Evolutionary conservation across 2,797 vertebrate genomes (phyloP), one percentile per base, ranked within the genome.

Genomic region (Hippocampus kuda): DNA sequence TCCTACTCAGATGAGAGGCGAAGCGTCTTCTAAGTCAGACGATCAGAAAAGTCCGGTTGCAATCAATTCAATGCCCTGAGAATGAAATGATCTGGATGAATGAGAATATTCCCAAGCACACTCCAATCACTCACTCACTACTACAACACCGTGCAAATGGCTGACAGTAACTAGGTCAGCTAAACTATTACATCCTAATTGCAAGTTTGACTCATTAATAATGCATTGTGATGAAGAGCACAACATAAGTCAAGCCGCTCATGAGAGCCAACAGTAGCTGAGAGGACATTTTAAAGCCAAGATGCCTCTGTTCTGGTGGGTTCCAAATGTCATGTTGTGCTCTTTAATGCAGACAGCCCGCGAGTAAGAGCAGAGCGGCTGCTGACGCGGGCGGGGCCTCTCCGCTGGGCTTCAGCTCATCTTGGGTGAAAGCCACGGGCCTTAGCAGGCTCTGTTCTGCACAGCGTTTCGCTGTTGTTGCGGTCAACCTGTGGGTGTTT

Each of bases 131-230:
- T 51, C 48, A 5, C 16, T 51, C 48, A 53, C 51, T 53, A n/a
- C 53, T 54, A 24, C 8, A n/a, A 54, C 77, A 83, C 79, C 79
- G 83, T 81, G 78, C 80, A 82, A 82, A 75, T 72, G 73, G 71
- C 74, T 76, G 75, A 71, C 68, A 62, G 78, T 77, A 89, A 87
- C 70, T 89, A 79, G 83, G 84, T 88, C 85, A 88, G 71, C 79
- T 83, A 83, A 85, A 83, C 82, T 80, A 38, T 49, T 30, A 70
- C 74, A 74, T 69, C 74, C 83, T 79, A 87, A 86, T 83, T 88
- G 86, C 72, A 78, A 77, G 69, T 81, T 77, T 72, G 64, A 65
- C 72, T 78, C 67, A 82, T 88, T 80, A 84, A 89, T 87, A 84
- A 85, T 88, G 68, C 56, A 89, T 67, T 27, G 72, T 54, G 67